Conservation (phyloP, 2,113 vertebrate species). For the Monarcha castaneiventris region DNA sequence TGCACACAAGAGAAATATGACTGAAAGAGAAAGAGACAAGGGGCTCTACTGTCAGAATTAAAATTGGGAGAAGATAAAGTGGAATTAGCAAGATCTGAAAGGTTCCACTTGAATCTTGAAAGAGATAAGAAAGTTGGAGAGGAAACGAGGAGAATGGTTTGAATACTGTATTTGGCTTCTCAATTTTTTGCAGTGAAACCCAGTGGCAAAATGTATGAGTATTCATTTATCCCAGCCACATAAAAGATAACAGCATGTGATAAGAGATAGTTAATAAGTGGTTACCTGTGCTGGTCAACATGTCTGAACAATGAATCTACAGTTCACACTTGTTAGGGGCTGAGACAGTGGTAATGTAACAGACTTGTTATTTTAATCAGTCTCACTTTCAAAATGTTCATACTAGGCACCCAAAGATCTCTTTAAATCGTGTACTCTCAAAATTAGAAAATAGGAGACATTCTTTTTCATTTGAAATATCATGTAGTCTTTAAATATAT, state of each 20-base stretch:
- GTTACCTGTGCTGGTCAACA: not conserved
- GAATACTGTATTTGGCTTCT: not conserved
- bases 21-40: not conserved
- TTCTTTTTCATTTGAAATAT: not conserved
- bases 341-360: not conserved
- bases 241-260: not conserved
- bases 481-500: not conserved
- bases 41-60: not conserved
- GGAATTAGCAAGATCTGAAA: not conserved
- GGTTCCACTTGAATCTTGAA: not conserved
- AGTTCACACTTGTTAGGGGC: not conserved
- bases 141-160: not conserved
- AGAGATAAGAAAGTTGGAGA: not conserved
- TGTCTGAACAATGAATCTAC: not conserved
- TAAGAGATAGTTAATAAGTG: not conserved
- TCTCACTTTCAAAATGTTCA: not conserved
- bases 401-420: not conserved
- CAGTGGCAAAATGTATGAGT: not conserved
- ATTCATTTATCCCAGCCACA: not conserved
- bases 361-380: not conserved
- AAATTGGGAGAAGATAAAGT: not conserved
- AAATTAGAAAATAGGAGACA: not conserved
- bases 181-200: not conserved
- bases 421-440: not conserved
- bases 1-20: not conserved